Percentiles rank a stretch among this genome's conserved stretches.
These are phyloP conservation scores for Patella depressa DNA, from an alignment of 2,888 invertebrate genomes.

Conservation along the genomic window DNA sequence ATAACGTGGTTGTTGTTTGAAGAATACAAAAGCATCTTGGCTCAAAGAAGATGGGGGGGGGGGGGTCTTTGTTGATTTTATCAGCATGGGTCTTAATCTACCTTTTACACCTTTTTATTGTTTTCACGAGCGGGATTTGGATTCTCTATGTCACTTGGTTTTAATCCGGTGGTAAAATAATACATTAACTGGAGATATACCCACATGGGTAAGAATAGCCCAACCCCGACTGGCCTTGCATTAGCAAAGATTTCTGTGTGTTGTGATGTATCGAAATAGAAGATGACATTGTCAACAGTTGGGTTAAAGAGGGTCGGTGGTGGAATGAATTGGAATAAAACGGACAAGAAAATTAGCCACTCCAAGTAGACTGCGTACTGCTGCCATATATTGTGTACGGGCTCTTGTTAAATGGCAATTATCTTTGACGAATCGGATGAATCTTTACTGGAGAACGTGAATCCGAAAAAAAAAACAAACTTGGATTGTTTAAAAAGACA, in stretches of 20 bases:
- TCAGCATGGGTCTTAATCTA: not conserved
- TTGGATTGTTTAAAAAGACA: not conserved
- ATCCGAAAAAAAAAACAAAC: not conserved
- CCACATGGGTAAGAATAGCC: constrained; percentile 32
- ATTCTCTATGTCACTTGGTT: not conserved
- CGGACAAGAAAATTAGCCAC: constrained; percentile 32
- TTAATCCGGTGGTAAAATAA: not conserved
- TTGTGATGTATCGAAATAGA: constrained; percentile 36
- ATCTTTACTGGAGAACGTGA: not conserved
- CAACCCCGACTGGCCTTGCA: constrained; percentile 45
- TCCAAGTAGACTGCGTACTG: constrained; percentile 26
- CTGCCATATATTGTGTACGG: constrained; percentile 12
- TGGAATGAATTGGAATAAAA: constrained; percentile 37
- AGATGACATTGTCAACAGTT: constrained; percentile 32
- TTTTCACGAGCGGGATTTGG: not conserved
- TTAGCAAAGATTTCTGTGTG: constrained; percentile 40
- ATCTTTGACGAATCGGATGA: constrained; percentile 14
- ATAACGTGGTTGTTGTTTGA: not conserved
- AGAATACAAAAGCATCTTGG: not conserved
- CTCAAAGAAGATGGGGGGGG: not conserved
- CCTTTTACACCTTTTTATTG: not conserved
- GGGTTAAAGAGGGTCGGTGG: constrained; percentile 38
- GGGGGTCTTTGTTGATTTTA: not conserved
- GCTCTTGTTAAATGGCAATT: not conserved
- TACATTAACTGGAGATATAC: not conserved